A percentile compares a stretch with the other conserved stretches of the same genome.
These are phyloP conservation scores for Gryllus bimaculatus DNA, from an alignment of 1,140 invertebrate species.

Conservation along the genomic window DNA sequence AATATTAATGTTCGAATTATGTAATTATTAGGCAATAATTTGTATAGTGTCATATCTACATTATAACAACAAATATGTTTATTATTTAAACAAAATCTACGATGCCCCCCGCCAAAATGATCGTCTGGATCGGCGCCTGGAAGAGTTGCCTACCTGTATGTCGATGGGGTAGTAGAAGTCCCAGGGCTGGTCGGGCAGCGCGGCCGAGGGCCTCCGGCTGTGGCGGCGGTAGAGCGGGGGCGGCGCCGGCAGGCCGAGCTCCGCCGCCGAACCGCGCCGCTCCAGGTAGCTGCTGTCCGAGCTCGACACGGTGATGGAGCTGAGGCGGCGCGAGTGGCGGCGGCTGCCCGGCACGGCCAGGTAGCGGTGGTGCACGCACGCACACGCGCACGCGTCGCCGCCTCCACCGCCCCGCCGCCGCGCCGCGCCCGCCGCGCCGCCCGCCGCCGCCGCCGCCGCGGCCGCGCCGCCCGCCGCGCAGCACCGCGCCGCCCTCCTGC, in stretches of 20 bases:
- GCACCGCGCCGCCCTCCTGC: too few species aligned
- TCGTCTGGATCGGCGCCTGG: too few species aligned
- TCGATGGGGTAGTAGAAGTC: constrained; percentile 60
- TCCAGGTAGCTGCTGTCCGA: constrained; percentile 71
- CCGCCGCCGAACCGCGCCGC: constrained; percentile 61
- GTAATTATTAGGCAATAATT: too few species aligned
- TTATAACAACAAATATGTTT: too few species aligned
- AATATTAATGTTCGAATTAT: too few species aligned
- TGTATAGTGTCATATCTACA: too few species aligned
- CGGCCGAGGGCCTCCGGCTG: background rate
- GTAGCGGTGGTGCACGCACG: constrained; percentile 28
- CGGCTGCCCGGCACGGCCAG: constrained; percentile 34
- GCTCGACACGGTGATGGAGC: constrained; percentile 70
- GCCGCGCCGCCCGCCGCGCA: too few species aligned
- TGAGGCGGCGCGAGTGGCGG: constrained; percentile 51
- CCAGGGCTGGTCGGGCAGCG: constrained; percentile 38
- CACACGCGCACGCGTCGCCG: constrained; percentile 26
- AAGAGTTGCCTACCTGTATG: constrained; percentile 57
- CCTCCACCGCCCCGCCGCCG: background rate
- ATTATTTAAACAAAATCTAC: too few species aligned
- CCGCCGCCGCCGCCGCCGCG: too few species aligned
- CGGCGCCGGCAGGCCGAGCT: constrained; percentile 53
- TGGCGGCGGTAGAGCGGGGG: constrained; percentile 33
- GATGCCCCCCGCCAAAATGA: too few species aligned
- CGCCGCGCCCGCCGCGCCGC: too few species aligned